phyloP scores from a whole-genome alignment of 2,888 invertebrate species.

The Gari tellinella region DNA sequence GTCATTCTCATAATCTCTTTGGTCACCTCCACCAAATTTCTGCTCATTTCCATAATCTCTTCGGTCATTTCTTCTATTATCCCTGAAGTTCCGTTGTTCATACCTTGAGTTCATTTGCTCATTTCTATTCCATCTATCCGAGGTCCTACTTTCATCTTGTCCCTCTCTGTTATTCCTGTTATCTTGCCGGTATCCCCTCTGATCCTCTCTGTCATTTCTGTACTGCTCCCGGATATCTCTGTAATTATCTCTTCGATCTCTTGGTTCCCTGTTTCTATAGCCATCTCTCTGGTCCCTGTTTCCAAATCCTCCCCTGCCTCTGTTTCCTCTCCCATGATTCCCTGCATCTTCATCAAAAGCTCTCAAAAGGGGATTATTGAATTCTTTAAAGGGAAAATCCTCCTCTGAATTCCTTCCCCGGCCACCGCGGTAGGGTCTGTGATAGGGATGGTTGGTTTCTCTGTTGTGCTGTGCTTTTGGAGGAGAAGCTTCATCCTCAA shows the following conservation, averaged over 20 bases:
- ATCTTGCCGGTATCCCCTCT: not conserved
- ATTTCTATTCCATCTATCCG: no score
- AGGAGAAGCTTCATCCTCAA: constrained; percentile 43
- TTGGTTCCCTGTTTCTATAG: constrained; percentile 11
- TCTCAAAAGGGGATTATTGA: constrained; percentile 14
- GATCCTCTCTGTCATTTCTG: constrained; percentile 27
- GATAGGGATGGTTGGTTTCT: constrained; percentile 13
- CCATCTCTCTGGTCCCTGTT: constrained; percentile 26
- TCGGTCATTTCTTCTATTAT: constrained; percentile 14
- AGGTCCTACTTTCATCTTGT: no score
- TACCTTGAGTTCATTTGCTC: no score
- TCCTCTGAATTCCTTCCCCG: constrained; percentile 11
- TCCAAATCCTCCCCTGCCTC: constrained; percentile 23
- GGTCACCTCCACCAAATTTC: not conserved
- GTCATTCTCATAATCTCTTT: not conserved
- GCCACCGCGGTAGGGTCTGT: constrained; percentile 11
- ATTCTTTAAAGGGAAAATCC: constrained; percentile 7
- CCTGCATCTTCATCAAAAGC: not conserved
- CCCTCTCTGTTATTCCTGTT: no score
- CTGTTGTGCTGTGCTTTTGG: constrained; percentile 29
- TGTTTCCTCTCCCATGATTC: constrained; percentile 3
- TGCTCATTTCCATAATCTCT: constrained; percentile 1
- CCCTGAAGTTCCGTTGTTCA: not conserved
- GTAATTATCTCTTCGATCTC: constrained; percentile 47
- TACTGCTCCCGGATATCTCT: constrained; percentile 49